Evolutionary conservation across 2,888 invertebrate genomes (phyloP).

Genomic region (Nomada fabriciana): DNA sequence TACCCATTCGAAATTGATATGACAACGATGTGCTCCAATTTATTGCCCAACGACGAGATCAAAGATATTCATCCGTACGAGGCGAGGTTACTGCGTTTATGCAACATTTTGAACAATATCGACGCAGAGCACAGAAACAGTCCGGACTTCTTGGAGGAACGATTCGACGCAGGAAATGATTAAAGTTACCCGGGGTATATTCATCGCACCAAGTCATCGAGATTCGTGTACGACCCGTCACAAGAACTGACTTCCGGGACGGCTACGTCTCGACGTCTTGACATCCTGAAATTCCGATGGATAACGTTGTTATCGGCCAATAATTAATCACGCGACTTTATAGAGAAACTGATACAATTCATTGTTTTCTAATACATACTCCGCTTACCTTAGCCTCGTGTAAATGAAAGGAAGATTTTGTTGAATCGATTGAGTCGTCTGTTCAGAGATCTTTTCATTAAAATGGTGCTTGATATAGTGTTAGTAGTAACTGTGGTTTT

Average conservation of each 20-base stretch:
- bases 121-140: slow-evolving; percentile 60
- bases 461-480: not conserved
- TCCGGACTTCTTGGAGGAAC: slow-evolving; percentile 55
- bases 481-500: no score
- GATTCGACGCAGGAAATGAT: not conserved
- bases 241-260: slow-evolving; percentile 24
- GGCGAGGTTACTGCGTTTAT: slow-evolving; percentile 69
- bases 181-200: not conserved
- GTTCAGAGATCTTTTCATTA: not conserved
- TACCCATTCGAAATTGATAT: slow-evolving; percentile 67
- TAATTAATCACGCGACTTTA: not conserved
- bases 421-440: no score
- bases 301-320: slow-evolving; percentile 46
- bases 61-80: slow-evolving; percentile 61
- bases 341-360: no score
- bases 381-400: not conserved
- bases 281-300: slow-evolving; percentile 29
- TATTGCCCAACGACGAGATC: slow-evolving; percentile 54
- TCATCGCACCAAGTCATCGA: slow-evolving; percentile 2
- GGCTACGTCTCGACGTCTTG: slow-evolving; percentile 16
- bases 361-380: no score
- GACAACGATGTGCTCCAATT: slow-evolving; percentile 67
- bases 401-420: not conserved
- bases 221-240: slow-evolving; percentile 6
- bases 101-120: slow-evolving; percentile 66